phyloP scores from a whole-genome alignment of 2,888 invertebrate genomes.

The Chloroclystis v-ata region DNA sequence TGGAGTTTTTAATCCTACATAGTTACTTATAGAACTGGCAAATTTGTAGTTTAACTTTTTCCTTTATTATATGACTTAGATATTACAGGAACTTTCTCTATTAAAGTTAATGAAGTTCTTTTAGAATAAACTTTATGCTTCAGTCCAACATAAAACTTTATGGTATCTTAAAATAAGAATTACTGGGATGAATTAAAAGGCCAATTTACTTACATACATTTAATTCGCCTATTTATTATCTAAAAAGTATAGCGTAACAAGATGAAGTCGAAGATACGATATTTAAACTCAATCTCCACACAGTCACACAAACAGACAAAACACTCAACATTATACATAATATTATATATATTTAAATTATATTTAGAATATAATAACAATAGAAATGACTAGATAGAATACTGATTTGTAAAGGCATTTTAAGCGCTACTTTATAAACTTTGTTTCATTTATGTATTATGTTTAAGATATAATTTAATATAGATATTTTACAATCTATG shows the following conservation, averaged over 20 bases:
- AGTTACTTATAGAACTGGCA: no score
- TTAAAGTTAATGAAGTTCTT: no score
- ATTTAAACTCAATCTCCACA: constrained; percentile 24
- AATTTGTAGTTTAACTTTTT: no score
- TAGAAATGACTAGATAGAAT: constrained; percentile 21
- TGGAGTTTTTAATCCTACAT: no score
- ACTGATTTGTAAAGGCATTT: constrained; percentile 24
- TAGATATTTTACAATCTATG: background rate
- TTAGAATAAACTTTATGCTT: no score
- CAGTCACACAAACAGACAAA: constrained; percentile 27
- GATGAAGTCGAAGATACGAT: constrained; percentile 33
- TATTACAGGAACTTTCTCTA: no score
- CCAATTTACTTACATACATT: constrained; percentile 61
- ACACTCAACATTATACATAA: constrained; percentile 25
- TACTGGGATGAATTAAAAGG: constrained; percentile 18
- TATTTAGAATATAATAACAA: constrained; percentile 28
- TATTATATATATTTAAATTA: constrained; percentile 30
- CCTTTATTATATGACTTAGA: no score
- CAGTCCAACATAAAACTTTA: no score
- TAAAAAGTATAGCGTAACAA: constrained; percentile 54
- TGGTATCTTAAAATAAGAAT: no score
- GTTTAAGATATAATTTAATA: background rate
- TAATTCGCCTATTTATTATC: constrained; percentile 53
- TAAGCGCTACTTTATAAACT: constrained; percentile 20
- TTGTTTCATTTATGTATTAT: background rate